phyloP scores from a whole-genome alignment of 2,797 vertebrate genomes.

The Salarias fasciatus region DNA sequence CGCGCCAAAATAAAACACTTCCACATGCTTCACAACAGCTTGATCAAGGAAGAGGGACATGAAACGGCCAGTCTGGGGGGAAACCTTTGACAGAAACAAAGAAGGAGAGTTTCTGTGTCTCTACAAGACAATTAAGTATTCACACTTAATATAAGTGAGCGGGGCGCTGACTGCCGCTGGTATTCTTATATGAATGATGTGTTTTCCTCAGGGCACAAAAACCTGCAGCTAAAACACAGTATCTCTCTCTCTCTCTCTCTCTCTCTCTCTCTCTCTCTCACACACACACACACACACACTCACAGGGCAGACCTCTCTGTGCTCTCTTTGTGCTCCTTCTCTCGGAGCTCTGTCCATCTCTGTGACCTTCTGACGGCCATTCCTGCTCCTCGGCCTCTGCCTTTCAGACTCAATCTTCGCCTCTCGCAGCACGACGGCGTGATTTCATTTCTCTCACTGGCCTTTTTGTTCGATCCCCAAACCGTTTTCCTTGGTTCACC shows the following conservation, averaged over 20 bases:
- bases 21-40: slow-evolving; percentile 57
- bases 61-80: neutral
- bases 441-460: neutral
- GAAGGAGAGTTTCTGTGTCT: slow-evolving; percentile 19
- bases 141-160: slow-evolving; percentile 42
- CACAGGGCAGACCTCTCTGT: neutral
- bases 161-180: slow-evolving; percentile 36
- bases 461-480: neutral
- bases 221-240: slow-evolving; percentile 13
- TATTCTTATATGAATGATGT: slow-evolving; percentile 48
- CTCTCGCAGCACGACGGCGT: neutral
- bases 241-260: too few relatives aligned
- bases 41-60: slow-evolving; percentile 8
- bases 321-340: slow-evolving; percentile 6
- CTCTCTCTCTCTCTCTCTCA: too few relatives aligned
- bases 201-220: slow-evolving; percentile 37
- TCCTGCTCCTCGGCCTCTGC: neutral
- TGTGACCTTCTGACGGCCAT: neutral
- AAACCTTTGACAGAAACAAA: slow-evolving; percentile 14
- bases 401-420: slow-evolving; percentile 6
- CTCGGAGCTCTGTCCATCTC: slow-evolving; percentile 3
- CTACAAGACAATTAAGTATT: slow-evolving; percentile 43
- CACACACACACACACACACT: slow-evolving; percentile 3
- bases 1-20: slow-evolving; percentile 65
- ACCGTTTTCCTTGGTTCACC: neutral